Conservation (phyloP, 1,140 invertebrate species). For the Drosophila ercepeae region DNA sequence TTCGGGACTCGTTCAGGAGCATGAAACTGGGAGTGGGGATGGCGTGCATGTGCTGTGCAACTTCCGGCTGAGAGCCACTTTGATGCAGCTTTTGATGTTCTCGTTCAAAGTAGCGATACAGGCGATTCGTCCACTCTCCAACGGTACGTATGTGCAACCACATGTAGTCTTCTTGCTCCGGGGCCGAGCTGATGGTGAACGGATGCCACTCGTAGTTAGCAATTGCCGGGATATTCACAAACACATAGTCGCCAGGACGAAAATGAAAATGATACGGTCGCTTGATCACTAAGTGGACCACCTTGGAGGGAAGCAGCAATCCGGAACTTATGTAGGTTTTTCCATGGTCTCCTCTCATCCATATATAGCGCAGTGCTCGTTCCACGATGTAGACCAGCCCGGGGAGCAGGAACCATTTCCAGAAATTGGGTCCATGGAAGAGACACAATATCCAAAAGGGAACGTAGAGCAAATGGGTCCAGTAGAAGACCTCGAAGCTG, state of each 20-base stretch:
- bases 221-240: conserved; percentile 96
- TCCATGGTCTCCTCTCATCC: conserved; percentile 88
- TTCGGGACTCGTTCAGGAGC: conserved; percentile 60
- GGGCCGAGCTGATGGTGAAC: conserved; percentile 97
- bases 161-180: conserved; percentile 95
- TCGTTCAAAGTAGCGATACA: conserved; percentile 94
- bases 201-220: conserved; percentile 98
- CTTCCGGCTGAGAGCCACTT: conserved; percentile 85
- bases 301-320: conserved; percentile 92
- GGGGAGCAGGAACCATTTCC: conserved; percentile 97
- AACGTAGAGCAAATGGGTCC: conserved; percentile 96
- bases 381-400: conserved; percentile 93
- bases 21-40: conserved; percentile 70
- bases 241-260: conserved; percentile 97
- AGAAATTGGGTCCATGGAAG: conserved; percentile 96
- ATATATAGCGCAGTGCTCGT: conserved; percentile 84
- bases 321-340: conserved; percentile 94
- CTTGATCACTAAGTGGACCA: conserved; percentile 94
- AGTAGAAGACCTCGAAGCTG: conserved; percentile 98
- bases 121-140: conserved; percentile 96
- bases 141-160: conserved; percentile 97
- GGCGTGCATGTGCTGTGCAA: conserved; percentile 79
- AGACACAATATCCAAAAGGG: conserved; percentile 94
- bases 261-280: conserved; percentile 94
- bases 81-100: conserved; percentile 90